Evolutionary conservation across 2,888 invertebrate species (phyloP), one percentile per base, ranked within the genome.

Genomic region (Colletes collaris): DNA sequence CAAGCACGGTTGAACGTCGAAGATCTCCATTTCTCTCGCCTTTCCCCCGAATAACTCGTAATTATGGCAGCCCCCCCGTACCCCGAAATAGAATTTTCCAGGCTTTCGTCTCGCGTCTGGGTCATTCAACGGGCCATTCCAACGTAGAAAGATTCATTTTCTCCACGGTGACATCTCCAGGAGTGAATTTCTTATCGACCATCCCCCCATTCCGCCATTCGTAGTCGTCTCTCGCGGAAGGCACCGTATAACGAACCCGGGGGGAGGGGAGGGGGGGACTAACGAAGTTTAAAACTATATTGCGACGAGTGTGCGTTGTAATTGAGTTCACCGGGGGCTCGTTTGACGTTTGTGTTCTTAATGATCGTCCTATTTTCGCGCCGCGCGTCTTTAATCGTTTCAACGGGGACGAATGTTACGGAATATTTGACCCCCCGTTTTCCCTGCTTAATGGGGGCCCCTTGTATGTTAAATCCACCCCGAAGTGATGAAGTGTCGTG

Each of bases 251-350:
- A 70, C 50, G 70, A 52, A 56, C 27, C 16, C 16, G 16, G 16
- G 16, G 16, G 16, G 16, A 0, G 16, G 56, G 27, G n/a, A 56
- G 16, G 16, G 16, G 16, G 56, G 27, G n/a, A 56, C 44, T 62
- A 79, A 76, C 65, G 62, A 76, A 76, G 49, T 62, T 76, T 66
- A 44, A 76, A 75, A 66, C 66, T 65, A 35, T 64, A 74, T 70
- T 44, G 64, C 58, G 56, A 50, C 46, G 66, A 56, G 60, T 59
- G 55, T 69, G 68, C 71, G 66, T 66, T 40, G 66, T 79, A 76
- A 79, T 66, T 62, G 52, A 66, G 65, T 71, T 62, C 10, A 44
- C 16, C n/a, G 65, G 65, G 44, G 55, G 16, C 16, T 70, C 52
- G 53, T 71, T 76, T 65, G 64, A 68, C 53, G 19, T 53, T 64